These are phyloP conservation scores for Zaprionus capensis DNA, from an alignment of 1,140 invertebrate species.

Conservation along the genomic window DNA sequence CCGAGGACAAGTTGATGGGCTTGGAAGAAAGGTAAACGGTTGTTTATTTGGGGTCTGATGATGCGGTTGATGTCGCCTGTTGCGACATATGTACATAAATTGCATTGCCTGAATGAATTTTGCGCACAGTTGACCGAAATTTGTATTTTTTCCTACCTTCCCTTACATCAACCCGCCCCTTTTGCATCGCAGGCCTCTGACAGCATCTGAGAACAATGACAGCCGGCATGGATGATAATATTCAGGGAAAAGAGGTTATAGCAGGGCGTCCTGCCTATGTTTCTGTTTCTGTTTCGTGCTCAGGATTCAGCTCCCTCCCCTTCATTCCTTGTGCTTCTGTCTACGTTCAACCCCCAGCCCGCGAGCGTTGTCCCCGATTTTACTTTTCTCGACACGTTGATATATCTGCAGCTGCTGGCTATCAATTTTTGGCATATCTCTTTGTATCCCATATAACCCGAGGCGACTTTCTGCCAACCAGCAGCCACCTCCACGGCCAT, in stretches of 20 bases:
- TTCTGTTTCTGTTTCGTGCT: neutral
- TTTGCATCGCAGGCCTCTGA: neutral
- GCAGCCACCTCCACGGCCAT: neutral
- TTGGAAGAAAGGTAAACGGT: neutral
- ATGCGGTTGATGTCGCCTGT: constrained; percentile 67
- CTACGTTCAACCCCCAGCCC: neutral
- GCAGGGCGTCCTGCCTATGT: neutral
- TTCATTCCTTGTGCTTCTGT: constrained; percentile 21
- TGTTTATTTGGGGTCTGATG: constrained; percentile 16
- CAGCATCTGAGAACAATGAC: constrained; percentile 78
- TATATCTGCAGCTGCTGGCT: constrained; percentile 52
- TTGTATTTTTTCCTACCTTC: constrained; percentile 31
- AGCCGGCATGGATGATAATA: constrained; percentile 46
- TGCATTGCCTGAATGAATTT: constrained; percentile 70
- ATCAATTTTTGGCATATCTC: constrained; percentile 74
- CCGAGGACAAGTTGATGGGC: constrained; percentile 39
- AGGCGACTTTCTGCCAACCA: constrained; percentile 25
- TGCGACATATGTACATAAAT: constrained; percentile 64
- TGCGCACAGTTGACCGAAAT: constrained; percentile 67
- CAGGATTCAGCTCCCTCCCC: constrained; percentile 9
- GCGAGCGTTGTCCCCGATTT: constrained; percentile 46
- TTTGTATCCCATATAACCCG: constrained; percentile 65
- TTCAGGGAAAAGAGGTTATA: constrained; percentile 12
- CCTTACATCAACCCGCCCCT: neutral
- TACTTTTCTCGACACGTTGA: constrained; percentile 24